Base-by-base conservation (phyloP, 2,888 invertebrate genomes). In the Ophioninae sp. region DNA sequence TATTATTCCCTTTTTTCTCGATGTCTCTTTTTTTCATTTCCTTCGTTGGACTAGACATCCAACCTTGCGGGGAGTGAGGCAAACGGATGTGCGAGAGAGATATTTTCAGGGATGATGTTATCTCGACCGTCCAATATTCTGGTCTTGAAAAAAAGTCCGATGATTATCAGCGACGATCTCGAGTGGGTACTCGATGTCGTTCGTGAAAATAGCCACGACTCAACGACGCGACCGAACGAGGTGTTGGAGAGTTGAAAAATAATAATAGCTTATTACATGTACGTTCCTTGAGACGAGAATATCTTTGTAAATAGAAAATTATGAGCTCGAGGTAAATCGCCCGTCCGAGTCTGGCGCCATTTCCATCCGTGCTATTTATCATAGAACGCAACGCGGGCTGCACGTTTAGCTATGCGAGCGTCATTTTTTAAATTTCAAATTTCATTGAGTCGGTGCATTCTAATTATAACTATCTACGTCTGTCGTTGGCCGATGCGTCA, bases 51-150 rank as follows among this genome's bases (percentile, higher is more conserved):
- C 39, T n/a, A 39, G 22, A 22, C 9, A 20, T 17, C 22, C 58
- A 22, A 30, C 22, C n/a, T 59, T 20, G 51, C 51, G 69, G 67
- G 69, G 69, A 44, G 69, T 69, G 37, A 58, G 74, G 51, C 39
- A 56, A 67, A 17, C 22, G 41, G 67, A 1, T n/a, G 20, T n/a
- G 20, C 37, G 6, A 7, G 0, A 30, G 20, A 9, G 41, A 41
- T 9, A 41, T 41, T 41, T 41, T 6, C 41, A 9, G 41, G 9
- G 41, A 41, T 6, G 39, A 39, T 39, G 5, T 41, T 9, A 41
- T 41, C 41, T 41, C 9, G 41, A 41, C 2, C 9, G 9, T 3
- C 9, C 7, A 41, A 41, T 41, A 7, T 41, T 41, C 8, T 41
- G 7, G 30, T 41, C 8, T 41, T 41, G 41, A 41, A 41, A 7